Base-by-base conservation (phyloP, 2,113 vertebrate species). In the Camelus bactrianus region DNA sequence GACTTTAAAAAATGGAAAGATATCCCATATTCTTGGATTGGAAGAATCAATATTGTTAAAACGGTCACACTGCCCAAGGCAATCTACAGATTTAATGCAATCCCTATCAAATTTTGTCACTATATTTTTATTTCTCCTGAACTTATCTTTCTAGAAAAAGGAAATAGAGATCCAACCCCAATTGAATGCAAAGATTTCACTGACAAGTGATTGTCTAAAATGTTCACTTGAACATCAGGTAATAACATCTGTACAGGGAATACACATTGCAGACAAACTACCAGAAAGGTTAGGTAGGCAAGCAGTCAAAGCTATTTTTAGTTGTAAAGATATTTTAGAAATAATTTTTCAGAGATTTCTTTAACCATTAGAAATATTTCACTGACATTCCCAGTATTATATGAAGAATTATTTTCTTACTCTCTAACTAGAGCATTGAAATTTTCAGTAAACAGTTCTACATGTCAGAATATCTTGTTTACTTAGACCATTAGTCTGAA, bases 281-380 rank as follows among this genome's bases (percentile, higher is more conserved):
- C 6, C 56, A 85, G 16, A 52, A 10, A 77, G 14, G 15, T 65
- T 64, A 85, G 15, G 15, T 64, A 85, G 15, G 15, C 30, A 93
- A 75, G 10, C 7, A 64, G 9, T 42, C 22, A 14, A 69, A 28
- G 54, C 12, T 69, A 83, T 35, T 94, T 85, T 95, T 73, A 81
- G 2, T 46, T 69, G 2, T n/a, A 64, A 85, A 93, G 75, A 58
- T 76, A 56, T 22, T 92, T 87, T 70, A 89, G 24, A 89, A 95
- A 86, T 82, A 93, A 58, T 67, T 80, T 67, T 82, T 75, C 35
- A 92, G 3, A 83, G 6, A 69, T 64, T 91, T 17, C 12, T 81
- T 80, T 92, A 77, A 67, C 10, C 5, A 15, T 90, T 83, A 94
- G 28, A 92, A 95, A 90, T 76, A 67, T 89, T 46, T 94, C 22